Percentiles rank a stretch among this genome's conserved stretches.
Evolutionary conservation across 1,140 invertebrate species (phyloP).

Genomic region (Formica exsecta): DNA sequence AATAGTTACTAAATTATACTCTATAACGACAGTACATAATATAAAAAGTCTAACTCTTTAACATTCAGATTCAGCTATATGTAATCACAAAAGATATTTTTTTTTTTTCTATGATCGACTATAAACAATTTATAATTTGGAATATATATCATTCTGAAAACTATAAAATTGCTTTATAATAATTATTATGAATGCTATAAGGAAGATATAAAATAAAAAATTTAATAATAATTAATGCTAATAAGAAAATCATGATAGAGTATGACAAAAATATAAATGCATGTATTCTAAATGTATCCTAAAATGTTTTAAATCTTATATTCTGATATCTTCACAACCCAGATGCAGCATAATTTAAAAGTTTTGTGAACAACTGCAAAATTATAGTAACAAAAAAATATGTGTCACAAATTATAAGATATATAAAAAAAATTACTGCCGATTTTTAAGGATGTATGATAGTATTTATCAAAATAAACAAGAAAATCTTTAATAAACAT

Average conservation of each 20-base stretch:
- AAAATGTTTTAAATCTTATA: background rate
- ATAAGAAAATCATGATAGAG: slow-evolving; percentile 10
- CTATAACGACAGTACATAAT: slow-evolving; percentile 38
- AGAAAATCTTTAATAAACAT: background rate
- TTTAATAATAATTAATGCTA: slow-evolving; percentile 13
- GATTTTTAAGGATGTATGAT: background rate
- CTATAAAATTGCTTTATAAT: background rate
- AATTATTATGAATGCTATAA: background rate
- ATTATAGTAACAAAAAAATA: background rate
- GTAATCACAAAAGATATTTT: slow-evolving; percentile 53
- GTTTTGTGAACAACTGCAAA: background rate
- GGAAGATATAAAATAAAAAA: background rate
- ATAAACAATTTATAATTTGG: slow-evolving; percentile 59
- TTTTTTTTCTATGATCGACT: slow-evolving; percentile 37
- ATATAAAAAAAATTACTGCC: slow-evolving; percentile 4
- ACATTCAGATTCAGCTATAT: slow-evolving; percentile 74
- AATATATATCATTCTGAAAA: slow-evolving; percentile 11
- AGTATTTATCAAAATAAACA: slow-evolving; percentile 14
- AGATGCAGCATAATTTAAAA: slow-evolving; percentile 24
- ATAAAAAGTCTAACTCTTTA: slow-evolving; percentile 54
- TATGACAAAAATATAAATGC: background rate
- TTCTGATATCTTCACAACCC: slow-evolving; percentile 28
- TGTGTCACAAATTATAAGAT: background rate
- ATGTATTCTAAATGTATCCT: background rate
- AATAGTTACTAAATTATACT: slow-evolving; percentile 20